Evolutionary conservation across 2,888 invertebrate genomes (phyloP).

Genomic region (Noctuana brunneofusca): DNA sequence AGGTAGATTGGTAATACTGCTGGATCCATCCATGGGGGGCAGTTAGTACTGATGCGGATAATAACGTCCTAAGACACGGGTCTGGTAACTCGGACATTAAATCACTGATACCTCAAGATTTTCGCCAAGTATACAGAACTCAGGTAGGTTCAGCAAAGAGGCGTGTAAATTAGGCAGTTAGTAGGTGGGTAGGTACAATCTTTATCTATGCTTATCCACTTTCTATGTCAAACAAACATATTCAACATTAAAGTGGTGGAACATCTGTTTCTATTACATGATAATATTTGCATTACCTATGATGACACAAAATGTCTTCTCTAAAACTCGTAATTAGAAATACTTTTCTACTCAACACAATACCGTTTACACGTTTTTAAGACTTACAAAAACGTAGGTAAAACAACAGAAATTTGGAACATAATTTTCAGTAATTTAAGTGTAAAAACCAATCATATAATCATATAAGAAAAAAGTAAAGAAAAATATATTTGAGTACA

Average conservation of each 20-base stretch:
- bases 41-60: background rate
- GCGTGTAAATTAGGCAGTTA: conserved; percentile 5
- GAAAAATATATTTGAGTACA: no score
- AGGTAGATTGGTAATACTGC: no score
- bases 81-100: background rate
- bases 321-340: conserved; percentile 5
- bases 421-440: no score
- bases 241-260: conserved; percentile 13
- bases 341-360: background rate
- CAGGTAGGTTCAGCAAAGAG: conserved; percentile 1
- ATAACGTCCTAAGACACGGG: background rate
- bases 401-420: background rate
- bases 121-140: background rate
- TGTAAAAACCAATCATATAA: no score
- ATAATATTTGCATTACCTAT: conserved; percentile 12
- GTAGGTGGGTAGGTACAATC: no score
- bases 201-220: conserved; percentile 11
- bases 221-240: conserved; percentile 15
- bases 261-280: conserved; percentile 16
- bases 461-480: no score
- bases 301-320: conserved; percentile 15
- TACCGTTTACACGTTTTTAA: background rate
- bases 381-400: background rate
- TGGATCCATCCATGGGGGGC: no score
- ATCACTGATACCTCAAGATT: background rate